Evolutionary conservation across 2,888 invertebrate species (phyloP), one percentile per base, ranked within the genome.

Genomic region (Pediacus dermestoides): DNA sequence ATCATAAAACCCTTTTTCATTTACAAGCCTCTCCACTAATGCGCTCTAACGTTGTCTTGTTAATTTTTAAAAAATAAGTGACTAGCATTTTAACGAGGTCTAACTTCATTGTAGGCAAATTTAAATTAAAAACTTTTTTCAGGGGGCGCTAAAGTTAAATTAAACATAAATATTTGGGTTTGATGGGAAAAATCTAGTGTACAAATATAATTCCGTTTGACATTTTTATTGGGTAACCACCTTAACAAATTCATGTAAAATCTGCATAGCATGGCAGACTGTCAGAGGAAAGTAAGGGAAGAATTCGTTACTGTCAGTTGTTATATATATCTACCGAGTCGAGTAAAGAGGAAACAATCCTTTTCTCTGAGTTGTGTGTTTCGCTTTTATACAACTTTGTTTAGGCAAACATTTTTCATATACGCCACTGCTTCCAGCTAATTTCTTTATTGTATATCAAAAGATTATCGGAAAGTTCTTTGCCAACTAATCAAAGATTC

Each of bases 241-340:
- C 21, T 18, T 18, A 18, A 18, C 21, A 18, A 18, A 18, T 18
- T 18, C 21, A 18, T 18, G 21, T 18, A 18, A 18, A 18, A 18
- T 18, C 21, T 18, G 21, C 21, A 18, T 18, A 18, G 21, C 21
- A 18, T 18, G 21, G 21, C 53, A 2, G 63, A 71, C 2, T 55
- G 74, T 6, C 77, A 78, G 42, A 59, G 68, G 0, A 71, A 62
- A 46, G 46, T 75, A 4, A 62, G 73, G 3, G 34, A 62, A 3
- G 75, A 78, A 57, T 18, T 18, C 21, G 21, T 18, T 18, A 18
- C 21, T 18, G 21, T 18, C 21, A 18, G 21, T 18, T 18, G 21
- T 18, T 18, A 18, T 18, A 18, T 18, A 18, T 6, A 18, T 18
- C n/a, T n/a, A 18, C 21, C 6, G 21, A 18, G 21, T 18, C 21